Conservation (phyloP, 2,888 invertebrate genomes). For the Melinopterus prodromus region DNA sequence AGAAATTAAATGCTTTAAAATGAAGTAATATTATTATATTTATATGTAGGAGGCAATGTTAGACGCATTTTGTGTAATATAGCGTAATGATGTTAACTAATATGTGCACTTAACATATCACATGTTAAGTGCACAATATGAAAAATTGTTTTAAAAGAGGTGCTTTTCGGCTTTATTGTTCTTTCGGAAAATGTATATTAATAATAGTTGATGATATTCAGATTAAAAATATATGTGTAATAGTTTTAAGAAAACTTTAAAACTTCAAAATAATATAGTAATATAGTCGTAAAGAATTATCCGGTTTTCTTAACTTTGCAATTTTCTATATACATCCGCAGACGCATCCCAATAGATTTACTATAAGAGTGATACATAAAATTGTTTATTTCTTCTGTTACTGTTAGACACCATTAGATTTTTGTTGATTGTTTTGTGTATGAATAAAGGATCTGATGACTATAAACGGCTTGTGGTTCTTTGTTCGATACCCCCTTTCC, state of each 20-base stretch:
- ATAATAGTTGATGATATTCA: constrained; percentile 4
- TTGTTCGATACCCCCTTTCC: constrained; percentile 15
- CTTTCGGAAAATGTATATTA: constrained; percentile 17
- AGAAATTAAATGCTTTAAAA: background rate
- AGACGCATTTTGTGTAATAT: background rate
- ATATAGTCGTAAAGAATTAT: constrained; percentile 9
- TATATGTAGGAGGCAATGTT: background rate
- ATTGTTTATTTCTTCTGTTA: constrained; percentile 17
- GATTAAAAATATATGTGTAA: background rate
- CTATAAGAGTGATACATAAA: constrained; percentile 24
- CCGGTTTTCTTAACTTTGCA: constrained; percentile 6
- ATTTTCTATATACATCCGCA: constrained; percentile 14
- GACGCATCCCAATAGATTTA: constrained; percentile 32
- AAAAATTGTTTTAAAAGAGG: constrained; percentile 15
- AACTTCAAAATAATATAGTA: constrained; percentile 7
- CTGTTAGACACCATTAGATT: background rate
- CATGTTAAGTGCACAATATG: background rate
- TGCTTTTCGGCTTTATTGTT: constrained; percentile 23
- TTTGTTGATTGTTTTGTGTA: constrained; percentile 11
- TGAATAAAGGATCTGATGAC: constrained; percentile 31
- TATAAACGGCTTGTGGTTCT: background rate
- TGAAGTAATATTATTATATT: background rate
- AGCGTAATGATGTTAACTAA: background rate
- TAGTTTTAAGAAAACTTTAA: constrained; percentile 11
- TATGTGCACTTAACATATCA: background rate